These are phyloP conservation scores for Lasioglossum calceatum DNA, from an alignment of 2,888 invertebrate genomes.

Conservation along the genomic window DNA sequence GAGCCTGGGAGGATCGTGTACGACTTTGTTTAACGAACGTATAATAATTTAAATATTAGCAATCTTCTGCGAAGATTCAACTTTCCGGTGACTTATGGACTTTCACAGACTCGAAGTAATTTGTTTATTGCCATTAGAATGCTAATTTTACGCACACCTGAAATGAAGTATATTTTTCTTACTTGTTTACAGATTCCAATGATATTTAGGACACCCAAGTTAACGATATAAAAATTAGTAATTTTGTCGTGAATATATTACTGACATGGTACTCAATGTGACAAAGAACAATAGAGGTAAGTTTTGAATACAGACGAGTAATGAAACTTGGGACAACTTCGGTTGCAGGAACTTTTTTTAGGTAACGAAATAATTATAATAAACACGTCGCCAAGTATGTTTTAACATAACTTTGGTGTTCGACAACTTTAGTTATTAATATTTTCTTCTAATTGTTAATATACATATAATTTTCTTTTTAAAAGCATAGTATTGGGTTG, in stretches of 20 bases:
- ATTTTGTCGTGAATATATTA: neutral
- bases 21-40: too few relatives aligned
- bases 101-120: neutral
- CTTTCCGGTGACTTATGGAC: neutral
- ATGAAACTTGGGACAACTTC: neutral
- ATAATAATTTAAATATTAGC: too few relatives aligned
- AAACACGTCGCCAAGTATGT: neutral
- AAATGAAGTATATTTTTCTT: neutral
- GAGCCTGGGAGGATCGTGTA: too few relatives aligned
- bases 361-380: neutral
- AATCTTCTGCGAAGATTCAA: too few relatives aligned
- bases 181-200: neutral
- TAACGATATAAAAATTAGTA: neutral
- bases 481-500: neutral
- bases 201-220: neutral
- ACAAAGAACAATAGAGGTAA: neutral
- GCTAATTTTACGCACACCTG: neutral
- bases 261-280: neutral
- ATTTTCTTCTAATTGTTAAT: neutral
- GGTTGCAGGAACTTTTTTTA: neutral
- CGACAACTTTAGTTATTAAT: neutral
- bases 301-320: neutral
- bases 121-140: neutral
- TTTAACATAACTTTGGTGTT: neutral
- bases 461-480: neutral